Conservation (phyloP, 2,113 vertebrate species). For the Puma concolor region DNA sequence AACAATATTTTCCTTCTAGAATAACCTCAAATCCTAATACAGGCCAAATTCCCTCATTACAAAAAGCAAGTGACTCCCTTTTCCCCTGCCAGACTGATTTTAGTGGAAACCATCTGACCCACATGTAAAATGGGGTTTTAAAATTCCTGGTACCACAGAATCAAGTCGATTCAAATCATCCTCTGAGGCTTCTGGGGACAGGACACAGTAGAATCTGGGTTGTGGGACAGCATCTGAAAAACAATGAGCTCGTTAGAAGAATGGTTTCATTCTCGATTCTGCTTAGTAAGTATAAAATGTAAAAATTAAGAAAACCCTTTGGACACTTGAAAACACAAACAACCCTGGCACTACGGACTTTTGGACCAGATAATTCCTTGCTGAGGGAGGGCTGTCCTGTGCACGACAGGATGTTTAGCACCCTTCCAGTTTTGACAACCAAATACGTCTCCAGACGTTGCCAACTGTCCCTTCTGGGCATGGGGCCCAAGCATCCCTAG, state of each 20-base stretch:
- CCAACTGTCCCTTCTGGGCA: neutral
- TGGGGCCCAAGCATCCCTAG: neutral
- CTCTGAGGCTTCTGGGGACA: slow-evolving; percentile 96
- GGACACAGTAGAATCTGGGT: slow-evolving; percentile 97
- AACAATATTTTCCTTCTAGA: neutral
- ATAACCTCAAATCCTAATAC: neutral
- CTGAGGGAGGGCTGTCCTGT: neutral
- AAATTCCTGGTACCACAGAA: slow-evolving; percentile 86
- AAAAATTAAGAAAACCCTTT: neutral
- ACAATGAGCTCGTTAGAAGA: neutral
- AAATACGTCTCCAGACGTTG: neutral
- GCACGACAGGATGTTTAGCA: neutral
- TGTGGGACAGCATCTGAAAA: slow-evolving; percentile 91
- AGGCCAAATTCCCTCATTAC: neutral
- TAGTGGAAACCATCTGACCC: neutral
- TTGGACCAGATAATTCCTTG: neutral
- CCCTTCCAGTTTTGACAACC: neutral
- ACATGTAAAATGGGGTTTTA: slow-evolving; percentile 10
- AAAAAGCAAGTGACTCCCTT: neutral
- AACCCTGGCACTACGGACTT: neutral
- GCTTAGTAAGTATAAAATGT: neutral
- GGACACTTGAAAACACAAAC: neutral
- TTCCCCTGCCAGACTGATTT: neutral
- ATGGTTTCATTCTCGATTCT: neutral
- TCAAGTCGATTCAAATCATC: slow-evolving; percentile 96